Base-by-base conservation (phyloP, 2,113 vertebrate genomes). In the Psilopsiagon aymara region DNA sequence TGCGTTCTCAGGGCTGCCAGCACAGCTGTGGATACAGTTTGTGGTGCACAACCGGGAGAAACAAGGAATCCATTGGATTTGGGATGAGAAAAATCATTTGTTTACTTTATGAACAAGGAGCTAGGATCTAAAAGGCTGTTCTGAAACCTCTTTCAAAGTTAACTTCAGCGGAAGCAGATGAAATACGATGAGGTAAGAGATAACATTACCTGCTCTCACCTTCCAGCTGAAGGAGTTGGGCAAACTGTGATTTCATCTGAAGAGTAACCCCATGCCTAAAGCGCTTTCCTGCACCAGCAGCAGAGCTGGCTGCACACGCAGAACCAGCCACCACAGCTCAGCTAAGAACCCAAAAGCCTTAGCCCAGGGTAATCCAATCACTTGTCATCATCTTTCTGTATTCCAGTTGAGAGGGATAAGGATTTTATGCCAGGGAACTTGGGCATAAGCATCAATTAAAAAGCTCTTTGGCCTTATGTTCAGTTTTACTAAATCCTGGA, bases 241-340 rank as follows among this genome's bases (percentile, higher is more conserved):
- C 84, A 91, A 91, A 95, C 74, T 47, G 53, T 82, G 91, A 94
- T 91, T 76, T 69, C 66, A 95, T 71, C 83, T 78, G 76, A 70
- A n/a, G 69, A 87, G n/a, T 43, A 94, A 87, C 43, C 29, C 69
- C 11, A 4, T 19, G 81, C 93, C 91, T 78, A 39, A 51, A 94
- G 92, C 8, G 2, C 73, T 73, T 70, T 68, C 21, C 70, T 68
- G 69, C 73, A 35, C 51, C 35, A 47, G 90, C 51, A 66, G 88
- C 94, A 82, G 85, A 73, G 75, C 84, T 79, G 78, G 89, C 62
- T 2, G 23, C 74, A 64, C 74, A 44, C 0, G 17, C 57, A 53
- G n/a, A 68, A 66, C 63, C 68, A 67, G 91, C 64, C 79, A 44
- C 68, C 0, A 4, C 84, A 64, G 76, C 60, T 43, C 66, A 52